These are phyloP conservation scores for Astyanax mexicanus DNA, from an alignment of 2,797 vertebrate species.

Conservation along the genomic window DNA sequence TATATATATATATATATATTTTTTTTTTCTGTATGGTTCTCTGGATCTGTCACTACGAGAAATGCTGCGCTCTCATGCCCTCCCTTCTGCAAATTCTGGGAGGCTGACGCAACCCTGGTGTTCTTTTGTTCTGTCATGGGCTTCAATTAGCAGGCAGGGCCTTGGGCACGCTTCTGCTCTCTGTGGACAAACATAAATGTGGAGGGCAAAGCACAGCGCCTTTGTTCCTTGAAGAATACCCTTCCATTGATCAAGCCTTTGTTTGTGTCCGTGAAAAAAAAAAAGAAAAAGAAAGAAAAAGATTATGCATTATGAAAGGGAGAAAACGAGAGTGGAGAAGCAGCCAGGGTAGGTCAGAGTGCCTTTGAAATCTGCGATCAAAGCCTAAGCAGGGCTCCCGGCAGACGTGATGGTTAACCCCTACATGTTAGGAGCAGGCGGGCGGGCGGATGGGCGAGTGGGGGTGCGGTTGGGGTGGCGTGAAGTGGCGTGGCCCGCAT, in stretches of 20 bases:
- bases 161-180: slow-evolving; percentile 23
- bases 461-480: no score
- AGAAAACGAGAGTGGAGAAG: slow-evolving; percentile 13
- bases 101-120: slow-evolving; percentile 33
- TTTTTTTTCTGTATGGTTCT: background rate
- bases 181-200: slow-evolving; percentile 41
- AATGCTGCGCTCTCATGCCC: slow-evolving; percentile 10
- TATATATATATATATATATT: no score
- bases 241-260: slow-evolving; percentile 54
- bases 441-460: no score
- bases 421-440: slow-evolving; percentile 25
- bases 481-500: background rate
- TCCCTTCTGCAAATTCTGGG: slow-evolving; percentile 10
- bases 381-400: slow-evolving; percentile 41
- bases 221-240: slow-evolving; percentile 50
- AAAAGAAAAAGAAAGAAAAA: no score
- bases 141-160: slow-evolving; percentile 41
- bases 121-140: slow-evolving; percentile 30
- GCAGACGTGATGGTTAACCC: slow-evolving; percentile 37
- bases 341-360: slow-evolving; percentile 40
- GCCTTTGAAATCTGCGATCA: slow-evolving; percentile 58
- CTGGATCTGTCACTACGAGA: slow-evolving; percentile 8
- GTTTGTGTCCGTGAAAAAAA: slow-evolving; percentile 37
- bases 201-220: slow-evolving; percentile 35
- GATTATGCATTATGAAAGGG: slow-evolving; percentile 22